Conservation (phyloP, 2,888 invertebrate species). For the Hecatera dysodea region DNA sequence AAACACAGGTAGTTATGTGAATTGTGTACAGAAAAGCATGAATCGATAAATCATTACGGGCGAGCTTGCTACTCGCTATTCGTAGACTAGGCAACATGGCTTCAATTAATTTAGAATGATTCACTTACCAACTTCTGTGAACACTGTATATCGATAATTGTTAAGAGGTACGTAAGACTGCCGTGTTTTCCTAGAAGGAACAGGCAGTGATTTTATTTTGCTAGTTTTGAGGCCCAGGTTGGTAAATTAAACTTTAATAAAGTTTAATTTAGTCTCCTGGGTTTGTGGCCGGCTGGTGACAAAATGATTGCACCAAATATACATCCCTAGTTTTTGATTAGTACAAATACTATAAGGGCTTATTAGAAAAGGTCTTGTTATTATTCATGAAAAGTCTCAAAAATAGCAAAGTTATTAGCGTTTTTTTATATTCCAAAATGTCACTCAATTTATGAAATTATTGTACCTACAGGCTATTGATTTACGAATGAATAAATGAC, state of each 20-base stretch:
- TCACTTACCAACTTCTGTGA: slow-evolving; percentile 35
- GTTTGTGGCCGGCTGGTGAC: too few relatives aligned
- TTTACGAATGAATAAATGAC: too few relatives aligned
- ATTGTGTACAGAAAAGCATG: slow-evolving; percentile 50
- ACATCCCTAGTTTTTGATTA: too few relatives aligned
- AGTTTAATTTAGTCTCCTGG: background rate
- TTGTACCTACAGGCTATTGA: too few relatives aligned
- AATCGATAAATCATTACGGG: slow-evolving; percentile 59
- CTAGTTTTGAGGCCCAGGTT: background rate
- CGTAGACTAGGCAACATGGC: slow-evolving; percentile 20
- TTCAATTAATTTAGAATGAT: slow-evolving; percentile 59
- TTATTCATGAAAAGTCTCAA: too few relatives aligned
- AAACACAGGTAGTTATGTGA: slow-evolving; percentile 7
- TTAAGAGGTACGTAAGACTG: background rate
- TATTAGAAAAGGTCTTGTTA: too few relatives aligned
- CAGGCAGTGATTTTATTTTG: background rate
- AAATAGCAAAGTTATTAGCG: too few relatives aligned
- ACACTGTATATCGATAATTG: slow-evolving; percentile 1
- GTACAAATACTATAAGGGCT: too few relatives aligned
- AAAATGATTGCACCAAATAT: too few relatives aligned
- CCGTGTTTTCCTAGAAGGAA: too few relatives aligned
- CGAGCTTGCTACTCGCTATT: slow-evolving; percentile 16
- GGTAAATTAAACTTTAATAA: background rate
- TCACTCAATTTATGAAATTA: too few relatives aligned
- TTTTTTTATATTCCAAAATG: too few relatives aligned